Evolutionary conservation across 2,888 invertebrate species (phyloP), one percentile per base, ranked within the genome.

Genomic region (Chrysotoxum bicinctum): DNA sequence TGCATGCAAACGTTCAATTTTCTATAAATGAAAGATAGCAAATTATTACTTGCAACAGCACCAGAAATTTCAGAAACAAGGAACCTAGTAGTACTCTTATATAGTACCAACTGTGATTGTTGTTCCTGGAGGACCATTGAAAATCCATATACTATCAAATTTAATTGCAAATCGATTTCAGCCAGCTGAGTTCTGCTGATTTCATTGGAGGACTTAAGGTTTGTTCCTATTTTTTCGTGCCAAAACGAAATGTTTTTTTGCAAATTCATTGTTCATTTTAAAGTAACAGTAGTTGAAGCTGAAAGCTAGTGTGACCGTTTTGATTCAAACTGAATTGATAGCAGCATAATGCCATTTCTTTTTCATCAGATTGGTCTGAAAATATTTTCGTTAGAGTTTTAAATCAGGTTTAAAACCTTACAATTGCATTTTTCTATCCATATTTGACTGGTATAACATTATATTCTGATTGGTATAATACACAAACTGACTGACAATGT

Each of bases 1-100:
- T 68, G 80, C 76, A 76, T 76, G 80, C 84, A 80, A 76, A 80
- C 76, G 64, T 58, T 68, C 68, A 48, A 75, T 75, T 80, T 85
- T 68, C 60, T 19, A 26, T 21, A 45, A 45, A 80, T 76, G 68
- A 76, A 72, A 80, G 68, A 80, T 75, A 76, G 10, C 50, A 74
- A 69, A 77, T 50, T 80, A 62, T 50, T 76, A 68, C 68, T 77
- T 77, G 23, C 50, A 23, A 23, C 14, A 21, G 26, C 2, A 26
- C 26, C 26, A 26, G 26, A 3, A 26, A 5, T 26, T n/a, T n/a
- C 1, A n/a, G 14, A 50, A 14, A 23, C 0, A 23, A 3, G 10
- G 23, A 23, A 50, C 21, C 48, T 14, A 50, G 45, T n/a, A 10
- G 19, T 9, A 45, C 19, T 19, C 45, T 14, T 19, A 26, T 21